A percentile compares a stretch with the other conserved stretches of the same genome.
These are phyloP conservation scores for Nomada lathburiana DNA, from an alignment of 2,888 invertebrate species.

Conservation along the genomic window DNA sequence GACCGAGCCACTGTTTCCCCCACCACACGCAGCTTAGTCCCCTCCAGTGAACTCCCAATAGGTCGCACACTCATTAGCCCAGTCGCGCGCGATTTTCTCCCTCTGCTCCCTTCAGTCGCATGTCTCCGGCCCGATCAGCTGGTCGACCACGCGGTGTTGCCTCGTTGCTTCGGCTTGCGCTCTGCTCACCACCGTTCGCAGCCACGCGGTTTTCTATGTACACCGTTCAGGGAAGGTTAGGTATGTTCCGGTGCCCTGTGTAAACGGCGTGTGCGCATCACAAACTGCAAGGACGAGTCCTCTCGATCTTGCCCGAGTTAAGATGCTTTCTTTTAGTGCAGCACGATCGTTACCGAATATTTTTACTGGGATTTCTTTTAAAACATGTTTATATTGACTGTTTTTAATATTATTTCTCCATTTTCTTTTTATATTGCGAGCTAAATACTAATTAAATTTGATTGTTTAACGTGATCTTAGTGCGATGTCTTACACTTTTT, in stretches of 20 bases:
- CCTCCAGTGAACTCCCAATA: conserved; percentile 76
- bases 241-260: conserved; percentile 55
- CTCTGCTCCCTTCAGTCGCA: conserved; percentile 85
- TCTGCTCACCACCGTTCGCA: conserved; percentile 55
- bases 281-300: conserved; percentile 66
- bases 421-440: background rate
- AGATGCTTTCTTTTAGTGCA: conserved; percentile 6
- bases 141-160: conserved; percentile 84
- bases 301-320: conserved; percentile 34
- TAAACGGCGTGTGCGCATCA: conserved; percentile 59
- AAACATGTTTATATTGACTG: background rate
- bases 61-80: conserved; percentile 84
- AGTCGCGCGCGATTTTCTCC: conserved; percentile 81
- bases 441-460: background rate
- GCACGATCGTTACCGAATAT: conserved; percentile 1
- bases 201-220: conserved; percentile 76
- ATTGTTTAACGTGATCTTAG: too few species aligned
- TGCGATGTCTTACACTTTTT: too few species aligned
- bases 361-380: background rate
- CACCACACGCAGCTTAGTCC: conserved; percentile 48
- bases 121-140: conserved; percentile 89
- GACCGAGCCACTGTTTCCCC: conserved; percentile 44
- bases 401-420: background rate
- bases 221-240: conserved; percentile 66
- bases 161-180: conserved; percentile 75